Evolutionary conservation across 2,797 vertebrate species (phyloP), one percentile per base, ranked within the genome.

Genomic region (Lagodon rhomboides): DNA sequence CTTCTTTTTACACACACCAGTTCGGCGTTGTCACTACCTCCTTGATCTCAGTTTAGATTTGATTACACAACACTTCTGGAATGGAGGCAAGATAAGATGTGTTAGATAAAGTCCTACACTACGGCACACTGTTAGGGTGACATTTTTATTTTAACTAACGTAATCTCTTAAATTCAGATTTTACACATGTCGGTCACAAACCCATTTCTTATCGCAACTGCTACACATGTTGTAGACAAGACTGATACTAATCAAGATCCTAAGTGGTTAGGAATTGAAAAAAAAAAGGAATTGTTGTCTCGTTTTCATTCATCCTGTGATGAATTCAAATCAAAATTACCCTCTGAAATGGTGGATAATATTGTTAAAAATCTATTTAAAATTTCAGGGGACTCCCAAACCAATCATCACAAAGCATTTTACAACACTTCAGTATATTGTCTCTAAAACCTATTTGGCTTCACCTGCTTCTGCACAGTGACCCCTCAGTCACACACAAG

Each of bases 401-500:
- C 8, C 53, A 38, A 65, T 71, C 30, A 12, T 18, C 20, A 43
- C 67, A 54, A 54, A 69, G 51, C 60, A 16, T 67, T 58, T 60
- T 23, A n/a, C 22, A 13, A 22, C 44, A 2, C 77, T 30, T 69
- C n/a, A 15, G 5, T 43, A 15, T 58, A 79, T 75, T 23, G 55
- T 47, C 70, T 76, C 18, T 0, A 44, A 44, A 68, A 49, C 20
- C 75, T 17, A 13, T 68, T 76, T 63, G 60, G 23, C 71, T 60
- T 76, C 72, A 66, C 55, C 62, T 69, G 66, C 49, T 75, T 50
- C 22, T 50, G 53, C 60, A 27, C 27, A 10, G 51, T 70, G 62
- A 69, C 70, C 62, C 10, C 72, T 75, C 72, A 7, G 79, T 83
- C 65, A 51, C 80, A 70, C 67, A 68, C 73, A 4, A 73, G 62